Evolutionary conservation across 2,888 invertebrate species (phyloP), one percentile per base, ranked within the genome.

Genomic region (Chromoteleia sp.): DNA sequence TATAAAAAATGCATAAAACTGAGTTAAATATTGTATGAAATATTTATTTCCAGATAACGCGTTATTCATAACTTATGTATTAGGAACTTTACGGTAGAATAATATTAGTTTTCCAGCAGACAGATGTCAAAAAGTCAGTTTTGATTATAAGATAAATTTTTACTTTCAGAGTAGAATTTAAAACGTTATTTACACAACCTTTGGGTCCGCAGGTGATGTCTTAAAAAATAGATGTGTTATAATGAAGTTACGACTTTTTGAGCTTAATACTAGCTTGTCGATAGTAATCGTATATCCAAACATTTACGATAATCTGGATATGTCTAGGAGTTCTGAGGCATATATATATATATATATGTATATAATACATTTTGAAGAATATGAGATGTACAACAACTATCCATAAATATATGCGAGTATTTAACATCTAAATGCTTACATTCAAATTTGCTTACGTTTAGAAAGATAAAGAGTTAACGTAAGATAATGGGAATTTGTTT

Each of bases 321-420:
- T 14, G 10, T 45, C 45, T 45, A 4, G 17, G 7, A 45, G 17
- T 17, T 45, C 10, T 0, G n/a, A n/a, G n/a, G n/a, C 8, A 10
- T 17, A 14, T 4, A 12, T 45, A 45, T 19, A 12, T 45, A 8
- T 15, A 8, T 15, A n/a, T n/a, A n/a, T n/a, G n/a, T n/a, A n/a
- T n/a, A n/a, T n/a, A n/a, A n/a, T n/a, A n/a, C n/a, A n/a, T 33
- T 10, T 5, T 1, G 45, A n/a, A 17, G 45, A 45, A 45, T 41
- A 10, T 45, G 45, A 45, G 45, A 45, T 45, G 17, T 45, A n/a
- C n/a, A n/a, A 17, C 45, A 1, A 41, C 41, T 41, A 12, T 41
- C 14, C 33, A 7, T 33, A 10, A 33, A 33, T 33, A 10, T 8
- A 33, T 8, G 33, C 8, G 8, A 7, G 8, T 8, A 33, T 33